phyloP scores from a whole-genome alignment of 2,797 vertebrate species.

The Emydoidea blandingii region DNA sequence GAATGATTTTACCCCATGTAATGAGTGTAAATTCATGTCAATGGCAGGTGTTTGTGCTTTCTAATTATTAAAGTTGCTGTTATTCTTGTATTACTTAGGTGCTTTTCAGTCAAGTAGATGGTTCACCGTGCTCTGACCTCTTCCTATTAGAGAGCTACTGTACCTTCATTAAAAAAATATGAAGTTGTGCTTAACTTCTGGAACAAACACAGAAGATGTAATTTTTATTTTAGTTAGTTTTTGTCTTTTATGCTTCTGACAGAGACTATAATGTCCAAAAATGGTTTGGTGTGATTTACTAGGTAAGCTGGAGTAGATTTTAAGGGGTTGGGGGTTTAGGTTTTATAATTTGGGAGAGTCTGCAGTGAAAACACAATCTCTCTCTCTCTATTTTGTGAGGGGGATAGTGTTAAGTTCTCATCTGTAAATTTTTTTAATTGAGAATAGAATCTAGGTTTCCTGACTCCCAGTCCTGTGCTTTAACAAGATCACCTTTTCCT shows the following conservation, averaged over 20 bases:
- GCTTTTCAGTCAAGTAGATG: not conserved
- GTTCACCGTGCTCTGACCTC: not conserved
- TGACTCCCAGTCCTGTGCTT: not conserved
- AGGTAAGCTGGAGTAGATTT: not conserved
- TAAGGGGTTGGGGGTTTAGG: not conserved
- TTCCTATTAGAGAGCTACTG: not conserved
- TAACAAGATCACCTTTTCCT: not conserved
- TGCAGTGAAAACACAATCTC: not conserved
- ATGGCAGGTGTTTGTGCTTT: not conserved
- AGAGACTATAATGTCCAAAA: not conserved
- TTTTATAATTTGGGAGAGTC: not conserved
- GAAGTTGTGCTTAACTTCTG: not conserved
- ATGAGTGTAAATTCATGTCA: not conserved
- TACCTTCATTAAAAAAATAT: not conserved
- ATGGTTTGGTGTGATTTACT: not conserved
- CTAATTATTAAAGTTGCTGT: not conserved
- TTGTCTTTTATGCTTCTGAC: not conserved
- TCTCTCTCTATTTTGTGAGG: not conserved
- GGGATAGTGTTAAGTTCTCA: not conserved
- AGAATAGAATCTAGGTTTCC: not conserved
- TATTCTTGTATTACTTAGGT: not conserved
- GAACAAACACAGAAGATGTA: not conserved
- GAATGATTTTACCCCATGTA: not conserved
- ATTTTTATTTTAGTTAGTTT: not conserved
- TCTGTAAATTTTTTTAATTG: not conserved